Conservation (phyloP, 92 coral and sea anemone species). For the Hydrozoanthus gracilis region DNA sequence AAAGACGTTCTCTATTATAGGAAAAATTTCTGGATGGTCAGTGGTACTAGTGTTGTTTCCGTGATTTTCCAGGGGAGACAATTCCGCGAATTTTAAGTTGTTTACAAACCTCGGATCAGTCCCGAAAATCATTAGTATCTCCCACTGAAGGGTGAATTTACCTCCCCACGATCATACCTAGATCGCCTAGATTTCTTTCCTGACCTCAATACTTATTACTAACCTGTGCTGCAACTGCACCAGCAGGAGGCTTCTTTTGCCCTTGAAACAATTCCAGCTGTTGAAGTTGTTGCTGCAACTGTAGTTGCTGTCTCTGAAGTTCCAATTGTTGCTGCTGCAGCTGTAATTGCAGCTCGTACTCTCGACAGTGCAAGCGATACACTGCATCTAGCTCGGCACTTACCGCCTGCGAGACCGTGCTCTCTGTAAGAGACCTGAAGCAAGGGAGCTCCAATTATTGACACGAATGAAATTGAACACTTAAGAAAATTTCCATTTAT, state of each 20-base stretch:
- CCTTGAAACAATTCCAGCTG: conserved; percentile 83
- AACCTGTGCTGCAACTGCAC: background rate
- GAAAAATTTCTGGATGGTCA: no score
- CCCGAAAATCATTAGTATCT: no score
- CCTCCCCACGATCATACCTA: no score
- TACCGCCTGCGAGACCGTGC: conserved; percentile 71
- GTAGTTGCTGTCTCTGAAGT: conserved; percentile 90
- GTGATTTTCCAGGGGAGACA: no score
- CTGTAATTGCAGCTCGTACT: conserved; percentile 87
- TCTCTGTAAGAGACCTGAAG: conserved; percentile 79
- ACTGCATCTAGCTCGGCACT: conserved; percentile 88
- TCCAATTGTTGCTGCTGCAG: conserved; percentile 91
- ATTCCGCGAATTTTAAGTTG: no score
- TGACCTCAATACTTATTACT: background rate
- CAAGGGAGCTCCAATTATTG: background rate
- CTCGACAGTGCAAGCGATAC: conserved; percentile 83
- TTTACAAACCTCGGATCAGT: no score
- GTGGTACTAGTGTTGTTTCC: no score
- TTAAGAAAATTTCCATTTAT: no score
- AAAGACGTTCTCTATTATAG: no score
- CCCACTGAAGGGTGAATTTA: no score
- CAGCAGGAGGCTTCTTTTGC: conserved; percentile 51
- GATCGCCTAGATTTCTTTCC: background rate
- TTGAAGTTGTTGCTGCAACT: conserved; percentile 93
- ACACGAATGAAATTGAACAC: no score